Conservation (phyloP, 2,113 vertebrate species). For the Dendropsophus ebraccatus region DNA sequence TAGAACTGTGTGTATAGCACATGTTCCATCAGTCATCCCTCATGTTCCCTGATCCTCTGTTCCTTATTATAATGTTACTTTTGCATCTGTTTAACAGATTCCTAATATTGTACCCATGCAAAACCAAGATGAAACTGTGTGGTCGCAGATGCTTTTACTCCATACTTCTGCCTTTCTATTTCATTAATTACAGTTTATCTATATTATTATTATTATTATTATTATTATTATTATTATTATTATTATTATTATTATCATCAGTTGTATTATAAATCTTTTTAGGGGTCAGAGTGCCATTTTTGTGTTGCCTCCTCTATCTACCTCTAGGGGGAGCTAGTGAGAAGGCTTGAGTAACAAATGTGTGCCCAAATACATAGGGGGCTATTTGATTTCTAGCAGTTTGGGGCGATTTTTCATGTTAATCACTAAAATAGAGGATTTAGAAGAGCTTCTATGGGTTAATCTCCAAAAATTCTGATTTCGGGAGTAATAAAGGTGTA, state of each 20-base stretch:
- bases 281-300: too few relatives aligned
- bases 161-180: background rate
- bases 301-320: too few relatives aligned
- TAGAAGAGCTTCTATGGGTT: too few relatives aligned
- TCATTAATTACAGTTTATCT: background rate
- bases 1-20: background rate
- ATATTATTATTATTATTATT: background rate
- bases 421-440: too few relatives aligned
- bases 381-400: too few relatives aligned
- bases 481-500: too few relatives aligned
- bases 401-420: too few relatives aligned
- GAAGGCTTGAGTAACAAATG: too few relatives aligned
- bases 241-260: background rate
- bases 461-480: too few relatives aligned
- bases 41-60: background rate
- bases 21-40: background rate
- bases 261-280: too few relatives aligned
- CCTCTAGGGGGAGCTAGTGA: too few relatives aligned
- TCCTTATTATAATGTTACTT: slow-evolving; percentile 11
- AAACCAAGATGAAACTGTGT: background rate
- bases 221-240: background rate
- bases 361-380: too few relatives aligned
- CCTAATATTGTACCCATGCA: background rate
- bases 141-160: background rate
- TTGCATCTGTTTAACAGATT: background rate